Evolutionary conservation across 1,140 invertebrate species (phyloP), one percentile per base, ranked within the genome.

Genomic region (Pseudoatta argentina): DNA sequence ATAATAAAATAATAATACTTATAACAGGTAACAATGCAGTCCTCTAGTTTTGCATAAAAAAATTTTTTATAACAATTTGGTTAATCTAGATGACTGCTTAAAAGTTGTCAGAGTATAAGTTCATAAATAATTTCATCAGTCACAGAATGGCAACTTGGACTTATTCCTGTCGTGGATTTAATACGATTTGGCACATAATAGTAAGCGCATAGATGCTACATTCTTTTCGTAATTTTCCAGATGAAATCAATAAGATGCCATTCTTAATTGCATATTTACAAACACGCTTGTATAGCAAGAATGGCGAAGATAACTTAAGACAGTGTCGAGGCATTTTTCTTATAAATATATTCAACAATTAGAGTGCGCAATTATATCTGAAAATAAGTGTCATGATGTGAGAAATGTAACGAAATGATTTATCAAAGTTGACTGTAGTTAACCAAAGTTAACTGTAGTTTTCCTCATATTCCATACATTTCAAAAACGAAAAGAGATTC

Each of bases 121-220:
- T 90, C 57, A 86, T 91, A 89, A 91, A 89, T 86, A 87, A 90
- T 85, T 90, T 76, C 24, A 85, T 88, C 69, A 76, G 76, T 88
- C 64, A 90, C 53, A 90, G 78, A 92, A 91, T 91, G 91, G 86
- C 90, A 91, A 89, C 59, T 88, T 88, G 55, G 73, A 88, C 55
- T 87, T 79, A 77, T 72, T 72, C 63, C 67, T 76, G 27, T 69
- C 66, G 76, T 51, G 7, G 21, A 55, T 89, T 51, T 86, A 69
- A 89, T 67, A 87, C 88, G 53, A 79, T 93, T 93, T 93, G 92
- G 92, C 91, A 93, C 92, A 89, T 73, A 57, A 91, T 85, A 78
- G 61, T 82, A 75, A 66, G 64, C 44, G 57, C 24, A 53, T 75
- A 18, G 18, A 14, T 55, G 18, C 44, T 85, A 44, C 53, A 44